Evolutionary conservation across 2,113 vertebrate genomes (phyloP).

Genomic region (Zosterops borbonicus): DNA sequence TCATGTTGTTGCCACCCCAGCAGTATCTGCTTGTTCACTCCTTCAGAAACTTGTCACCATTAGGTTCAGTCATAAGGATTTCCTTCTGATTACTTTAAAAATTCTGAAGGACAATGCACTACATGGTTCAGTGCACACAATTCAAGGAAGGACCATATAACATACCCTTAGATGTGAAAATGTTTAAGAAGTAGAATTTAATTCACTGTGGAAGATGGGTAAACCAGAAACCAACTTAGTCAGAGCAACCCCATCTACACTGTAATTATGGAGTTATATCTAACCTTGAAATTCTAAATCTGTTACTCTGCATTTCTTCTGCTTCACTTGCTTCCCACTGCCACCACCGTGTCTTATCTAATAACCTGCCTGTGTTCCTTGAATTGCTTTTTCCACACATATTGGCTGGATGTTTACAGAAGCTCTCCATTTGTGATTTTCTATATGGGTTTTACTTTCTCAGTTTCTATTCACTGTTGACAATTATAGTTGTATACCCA

Average conservation of each 20-base stretch:
- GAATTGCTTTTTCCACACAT: not conserved
- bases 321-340: not conserved
- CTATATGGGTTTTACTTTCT: not conserved
- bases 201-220: not conserved
- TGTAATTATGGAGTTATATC: not conserved
- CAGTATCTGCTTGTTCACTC: not conserved
- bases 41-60: not conserved
- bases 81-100: not conserved
- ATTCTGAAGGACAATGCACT: constrained; percentile 8
- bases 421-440: not conserved
- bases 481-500: not conserved
- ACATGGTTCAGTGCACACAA: not conserved
- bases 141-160: not conserved
- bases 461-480: not conserved
- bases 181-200: constrained; percentile 14
- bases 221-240: not conserved
- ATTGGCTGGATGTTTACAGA: not conserved
- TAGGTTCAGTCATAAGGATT: not conserved
- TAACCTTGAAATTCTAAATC: constrained; percentile 22
- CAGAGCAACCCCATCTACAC: not conserved
- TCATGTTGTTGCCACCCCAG: not conserved
- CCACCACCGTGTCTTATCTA: not conserved
- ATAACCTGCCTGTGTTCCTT: not conserved
- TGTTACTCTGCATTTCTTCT: not conserved
- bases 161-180: not conserved